Evolutionary conservation across 1,140 invertebrate species (phyloP), one percentile per base, ranked within the genome.

Genomic region (Periplaneta americana): DNA sequence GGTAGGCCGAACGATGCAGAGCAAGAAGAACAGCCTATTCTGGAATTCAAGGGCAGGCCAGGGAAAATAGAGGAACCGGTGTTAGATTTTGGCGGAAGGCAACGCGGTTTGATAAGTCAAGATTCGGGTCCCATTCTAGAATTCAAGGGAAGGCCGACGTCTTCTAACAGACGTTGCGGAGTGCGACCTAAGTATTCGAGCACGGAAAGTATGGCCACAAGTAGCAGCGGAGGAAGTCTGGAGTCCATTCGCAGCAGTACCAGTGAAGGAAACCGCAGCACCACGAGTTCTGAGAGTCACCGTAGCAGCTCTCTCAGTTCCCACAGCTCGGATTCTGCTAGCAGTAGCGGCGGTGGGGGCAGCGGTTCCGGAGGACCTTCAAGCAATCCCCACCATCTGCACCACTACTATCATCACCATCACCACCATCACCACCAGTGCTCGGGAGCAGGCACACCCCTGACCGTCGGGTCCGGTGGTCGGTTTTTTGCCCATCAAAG

Each of bases 201-300:
- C 85, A 95, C 94, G 2, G 95, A 96, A 86, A 95, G 94, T 85
- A 95, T 96, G 91, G 94, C 94, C 15, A 96, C 94, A 2, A 95
- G 94, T 87, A 95, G 94, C 85, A 82, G 81, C 28, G 94, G 94
- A 34, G 95, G 94, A 15, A 96, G 95, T 87, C 94, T 96, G 93
- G 95, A 96, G 85, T 95, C 94, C 22, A 87, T 96, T 36, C 90
- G 94, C 35, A 95, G 94, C 87, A 95, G 93, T 85, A 96, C 94
- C 34, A 96, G 94, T 85, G 94, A 95, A 87, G 94, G 94, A 8
- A 95, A 95, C 85, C 90, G 94, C 80, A 95, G 94, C 83, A 95
- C 93, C 34, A 94, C 93, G 84, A 95, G 94, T 86, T 95, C 93
- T 28, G 94, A 95, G 86, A 95, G 94, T 85, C 91, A 93, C 31